Evolutionary conservation across 2,113 vertebrate genomes (phyloP), one percentile per base, ranked within the genome.

Genomic region (Podarcis cretensis): DNA sequence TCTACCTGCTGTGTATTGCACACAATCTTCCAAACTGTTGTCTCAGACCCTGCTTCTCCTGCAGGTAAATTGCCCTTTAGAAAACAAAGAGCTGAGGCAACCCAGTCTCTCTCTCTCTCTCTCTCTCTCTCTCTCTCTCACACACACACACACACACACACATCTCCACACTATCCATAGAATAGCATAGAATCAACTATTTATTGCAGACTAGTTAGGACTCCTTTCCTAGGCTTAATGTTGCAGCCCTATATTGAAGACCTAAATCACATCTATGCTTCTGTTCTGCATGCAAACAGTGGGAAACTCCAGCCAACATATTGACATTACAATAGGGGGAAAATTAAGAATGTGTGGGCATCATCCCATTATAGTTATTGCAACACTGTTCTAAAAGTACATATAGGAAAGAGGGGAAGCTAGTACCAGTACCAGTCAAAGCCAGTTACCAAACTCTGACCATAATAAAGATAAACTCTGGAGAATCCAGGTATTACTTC

Each of bases 401-500:
- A 43, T 32, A 27, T 27, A 68, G 63, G 30, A 63, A 43, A 79
- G 23, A 32, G 63, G 6, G 40, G 65, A 37, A 86, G 32, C 54
- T 76, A n/a, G 20, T 63, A n/a, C 16, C 32, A 54, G 16, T 10
- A 32, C 1, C 54, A 20, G 32, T 68, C 65, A 32, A 18, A 48
- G 6, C 40, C 27, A 30, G 20, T 48, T 78, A 59, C 21, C 25
- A 54, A 68, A 78, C 43, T 54, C 77, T 75, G 59, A 18, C 12
- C 21, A 3, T 66, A 48, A 48, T 77, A 2, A 68, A n/a, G 40
- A 21, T 81, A 54, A 89, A 78, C 65, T 59, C 81, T 68, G 75
- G 74, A 77, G 71, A 83, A 88, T 82, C 37, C n/a, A 83, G 54
- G 37, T 88, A 23, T 69, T 78, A 14, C 10, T 86, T 86, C 63